Base-by-base conservation (phyloP, 2,113 vertebrate genomes). In the Aphyosemion australe region DNA sequence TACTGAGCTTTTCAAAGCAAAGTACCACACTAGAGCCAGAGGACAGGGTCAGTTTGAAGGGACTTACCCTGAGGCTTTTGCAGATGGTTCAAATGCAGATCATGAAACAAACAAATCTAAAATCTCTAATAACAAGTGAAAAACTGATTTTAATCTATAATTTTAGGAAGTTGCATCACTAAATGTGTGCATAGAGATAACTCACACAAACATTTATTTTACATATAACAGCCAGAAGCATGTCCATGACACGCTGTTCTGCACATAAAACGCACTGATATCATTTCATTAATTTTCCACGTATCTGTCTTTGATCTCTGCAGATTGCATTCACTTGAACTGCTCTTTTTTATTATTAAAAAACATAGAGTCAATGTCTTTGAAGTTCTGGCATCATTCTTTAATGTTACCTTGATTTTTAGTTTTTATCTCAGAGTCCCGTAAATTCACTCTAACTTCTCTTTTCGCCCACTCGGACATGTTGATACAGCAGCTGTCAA, bases 401-500 rank as follows among this genome's bases (percentile, higher is more conserved):
- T 20, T 41, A 48, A 48, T 19, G n/a, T 56, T 55, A 41, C 32
- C 32, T 19, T 21, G 12, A 12, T 56, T 4, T 8, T 42, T 11
- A 15, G 21, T 43, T 13, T 15, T 19, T 15, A 20, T 6, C 3
- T 19, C 2, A 14, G 14, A 8, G 53, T 56, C 20, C 19, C 4
- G 42, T 21, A 45, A 12, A 57, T 46, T 48, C 47, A 34, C 21
- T 59, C 11, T 6, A 58, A 12, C 37, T 4, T 5, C 13, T 52
- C 5, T 57, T 51, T 49, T 21, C 42, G 21, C 11, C 15, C 21
- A 12, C 15, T 16, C 12, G 18, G 15, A 16, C 60, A 45, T 57
- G 64, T 50, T 52, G 56, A 53, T 74, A 51, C 11, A 8, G 10
- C n/a, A 56, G 32, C 37, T 63, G 49, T 81, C 65, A 74, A 48